Evolutionary conservation across 2,797 vertebrate genomes (phyloP).

Genomic region (Falco cherrug): DNA sequence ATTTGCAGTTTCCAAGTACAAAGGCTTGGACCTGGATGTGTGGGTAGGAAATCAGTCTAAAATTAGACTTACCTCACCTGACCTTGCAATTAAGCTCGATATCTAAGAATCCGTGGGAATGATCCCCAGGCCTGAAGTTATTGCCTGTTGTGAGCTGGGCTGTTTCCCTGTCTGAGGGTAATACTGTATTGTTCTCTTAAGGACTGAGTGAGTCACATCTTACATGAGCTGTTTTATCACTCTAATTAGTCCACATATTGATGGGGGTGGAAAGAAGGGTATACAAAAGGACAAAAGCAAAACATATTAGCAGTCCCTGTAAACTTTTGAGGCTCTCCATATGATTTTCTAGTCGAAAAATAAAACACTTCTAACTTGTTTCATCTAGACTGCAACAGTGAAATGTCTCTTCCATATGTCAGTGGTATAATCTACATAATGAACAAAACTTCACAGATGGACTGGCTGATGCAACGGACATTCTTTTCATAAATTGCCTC

Average conservation of each 20-base stretch:
- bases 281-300: constrained; percentile 4
- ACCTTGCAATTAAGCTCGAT: constrained; percentile 6
- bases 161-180: constrained; percentile 25
- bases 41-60: constrained; percentile 11
- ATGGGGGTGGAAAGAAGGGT: rapidly evolving
- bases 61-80: constrained; percentile 42
- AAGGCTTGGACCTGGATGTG: constrained; percentile 8
- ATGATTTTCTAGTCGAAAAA: background rate
- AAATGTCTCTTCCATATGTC: constrained; percentile 20
- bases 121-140: constrained; percentile 19
- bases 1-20: background rate
- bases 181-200: constrained; percentile 29
- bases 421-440: constrained; percentile 18
- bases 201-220: constrained; percentile 23
- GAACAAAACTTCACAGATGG: constrained; percentile 17
- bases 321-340: background rate
- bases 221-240: constrained; percentile 20
- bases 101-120: constrained; percentile 37
- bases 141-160: constrained; percentile 21
- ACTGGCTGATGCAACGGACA: constrained; percentile 4
- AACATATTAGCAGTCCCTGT: background rate
- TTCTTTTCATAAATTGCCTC: constrained; percentile 23
- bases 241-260: constrained; percentile 13
- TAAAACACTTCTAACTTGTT: background rate
- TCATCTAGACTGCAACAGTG: background rate